Evolutionary conservation across 2,888 invertebrate species (phyloP), one percentile per base, ranked within the genome.

Genomic region (Marasmarcha lunaedactyla): DNA sequence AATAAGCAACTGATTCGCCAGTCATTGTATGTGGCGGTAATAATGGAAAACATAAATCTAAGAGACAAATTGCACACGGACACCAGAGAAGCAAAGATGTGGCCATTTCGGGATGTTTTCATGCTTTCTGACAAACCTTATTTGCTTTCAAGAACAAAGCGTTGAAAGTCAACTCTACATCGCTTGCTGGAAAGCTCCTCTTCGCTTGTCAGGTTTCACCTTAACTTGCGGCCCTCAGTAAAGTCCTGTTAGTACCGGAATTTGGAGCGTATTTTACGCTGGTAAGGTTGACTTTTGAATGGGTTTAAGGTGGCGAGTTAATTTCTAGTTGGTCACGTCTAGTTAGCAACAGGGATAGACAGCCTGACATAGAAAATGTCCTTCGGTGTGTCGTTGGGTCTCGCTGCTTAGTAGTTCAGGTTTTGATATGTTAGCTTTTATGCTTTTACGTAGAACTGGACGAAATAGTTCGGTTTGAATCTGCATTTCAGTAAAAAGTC

Each of bases 31-130:
- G 54, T 57, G 57, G 54, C 57, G 57, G 59, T 59, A 60, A 62
- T 71, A 72, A 74, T 73, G 63, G 70, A 70, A 63, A 59, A 66
- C 70, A 73, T 76, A 73, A 76, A 76, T 76, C 70, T 70, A 59
- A 59, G 62, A 69, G 72, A 71, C 71, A 74, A 70, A 72, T 72
- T 69, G 65, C 59, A 62, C 62, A 61, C 58, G 59, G 59, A 64
- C 61, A 58, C 59, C 57, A 56, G 63, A 61, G 64, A 58, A 57
- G 56, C 57, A 63, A 71, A 66, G 70, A 71, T 60, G 61, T 54
- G 61, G 60, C 64, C 61, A 58, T 45, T 48, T 57, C 55, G 56
- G 60, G 58, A 63, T 63, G 63, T 60, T 61, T 66, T 62, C 66
- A 59, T 71, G 61, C 58, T 58, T 66, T 69, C 63, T 66, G 67